Conservation (phyloP, 2,797 vertebrate species). For the Antennarius maculatus region DNA sequence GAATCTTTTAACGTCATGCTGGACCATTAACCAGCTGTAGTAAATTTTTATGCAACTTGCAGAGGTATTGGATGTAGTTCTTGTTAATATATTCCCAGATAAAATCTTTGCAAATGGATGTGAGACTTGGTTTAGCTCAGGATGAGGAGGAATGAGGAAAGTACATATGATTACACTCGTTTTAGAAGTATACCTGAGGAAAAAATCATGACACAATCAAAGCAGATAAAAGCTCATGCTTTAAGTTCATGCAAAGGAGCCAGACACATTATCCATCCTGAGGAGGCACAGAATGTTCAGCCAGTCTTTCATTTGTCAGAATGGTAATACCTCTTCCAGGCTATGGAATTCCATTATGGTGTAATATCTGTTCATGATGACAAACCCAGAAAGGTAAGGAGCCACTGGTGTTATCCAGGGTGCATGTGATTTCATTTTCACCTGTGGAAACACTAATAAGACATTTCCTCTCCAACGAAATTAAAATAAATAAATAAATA, state of each 20-base stretch:
- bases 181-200: background rate
- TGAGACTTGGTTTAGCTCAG: background rate
- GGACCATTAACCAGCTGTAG: background rate
- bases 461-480: conserved; percentile 47
- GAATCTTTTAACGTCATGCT: background rate
- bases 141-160: conserved; percentile 1
- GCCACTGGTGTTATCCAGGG: conserved; percentile 49
- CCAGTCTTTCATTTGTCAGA: conserved; percentile 45
- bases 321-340: conserved; percentile 50
- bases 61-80: background rate
- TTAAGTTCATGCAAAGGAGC: conserved; percentile 32
- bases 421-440: conserved; percentile 58
- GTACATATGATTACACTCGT: background rate
- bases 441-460: conserved; percentile 50
- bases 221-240: background rate
- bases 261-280: conserved; percentile 22
- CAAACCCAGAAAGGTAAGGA: conserved; percentile 33
- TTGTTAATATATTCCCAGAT: background rate
- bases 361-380: conserved; percentile 55
- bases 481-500: background rate
- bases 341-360: conserved; percentile 57
- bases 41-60: background rate
- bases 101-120: background rate
- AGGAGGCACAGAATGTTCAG: conserved; percentile 35
- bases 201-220: background rate